Conservation (phyloP, 2,113 vertebrate species). For the Tetrao urogallus region DNA sequence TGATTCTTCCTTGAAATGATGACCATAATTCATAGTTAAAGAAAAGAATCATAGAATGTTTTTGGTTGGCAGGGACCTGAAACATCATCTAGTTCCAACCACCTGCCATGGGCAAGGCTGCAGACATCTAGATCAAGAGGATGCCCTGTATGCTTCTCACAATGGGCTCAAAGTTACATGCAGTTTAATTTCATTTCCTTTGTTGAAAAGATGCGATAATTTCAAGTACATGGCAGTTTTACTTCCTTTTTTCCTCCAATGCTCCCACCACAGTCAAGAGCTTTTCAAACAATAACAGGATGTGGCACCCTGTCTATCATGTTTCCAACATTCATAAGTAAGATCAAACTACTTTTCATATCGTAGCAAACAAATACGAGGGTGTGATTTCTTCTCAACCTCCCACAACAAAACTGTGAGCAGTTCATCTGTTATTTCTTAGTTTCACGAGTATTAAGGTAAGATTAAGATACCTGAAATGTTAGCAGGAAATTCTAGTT, state of each 20-base stretch:
- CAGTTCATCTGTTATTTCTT: neutral
- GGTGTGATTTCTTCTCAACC: neutral
- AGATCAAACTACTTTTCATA: neutral
- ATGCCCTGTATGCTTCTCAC: neutral
- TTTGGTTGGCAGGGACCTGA: too few relatives aligned
- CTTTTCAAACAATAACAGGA: neutral
- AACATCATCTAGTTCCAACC: too few relatives aligned
- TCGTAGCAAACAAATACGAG: fast-evolving
- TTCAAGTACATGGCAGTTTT: neutral
- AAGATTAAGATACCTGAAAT: neutral
- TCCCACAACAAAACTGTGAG: neutral
- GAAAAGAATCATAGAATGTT: neutral
- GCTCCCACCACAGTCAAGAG: fast-evolving
- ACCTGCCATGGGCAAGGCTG: too few relatives aligned
- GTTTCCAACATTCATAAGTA: neutral
- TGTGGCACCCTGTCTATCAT: fast-evolving
- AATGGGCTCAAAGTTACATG: neutral
- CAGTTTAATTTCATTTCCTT: neutral
- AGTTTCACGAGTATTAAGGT: neutral
- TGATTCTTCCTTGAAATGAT: neutral
- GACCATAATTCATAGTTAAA: neutral
- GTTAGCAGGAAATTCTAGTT: neutral
- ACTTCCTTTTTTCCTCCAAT: neutral
- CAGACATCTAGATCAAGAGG: neutral
- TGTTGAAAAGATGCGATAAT: neutral